A percentile compares a stretch with the other conserved stretches of the same genome.
phyloP scores from a whole-genome alignment of 2,113 vertebrate genomes.

The Ochotona princeps region DNA sequence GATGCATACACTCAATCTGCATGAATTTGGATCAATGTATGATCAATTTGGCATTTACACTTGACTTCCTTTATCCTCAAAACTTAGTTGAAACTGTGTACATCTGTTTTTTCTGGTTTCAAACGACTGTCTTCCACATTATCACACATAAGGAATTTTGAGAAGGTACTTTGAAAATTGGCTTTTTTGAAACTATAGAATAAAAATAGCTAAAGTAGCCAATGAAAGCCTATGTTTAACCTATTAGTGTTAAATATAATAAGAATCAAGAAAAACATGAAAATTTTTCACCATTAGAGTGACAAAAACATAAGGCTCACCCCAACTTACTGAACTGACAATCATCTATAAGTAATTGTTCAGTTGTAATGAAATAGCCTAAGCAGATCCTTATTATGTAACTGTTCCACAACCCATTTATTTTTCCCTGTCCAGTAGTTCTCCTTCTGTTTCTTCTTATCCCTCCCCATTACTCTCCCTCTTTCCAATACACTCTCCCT shows the following conservation, averaged over 20 bases:
- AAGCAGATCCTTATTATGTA: background rate
- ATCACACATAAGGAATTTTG: background rate
- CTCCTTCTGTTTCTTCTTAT: background rate
- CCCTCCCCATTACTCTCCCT: background rate
- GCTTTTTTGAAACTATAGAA: background rate
- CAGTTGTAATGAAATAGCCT: background rate
- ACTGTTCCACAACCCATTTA: background rate
- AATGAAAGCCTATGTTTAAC: background rate
- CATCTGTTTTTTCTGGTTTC: background rate
- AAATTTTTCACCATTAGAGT: background rate
- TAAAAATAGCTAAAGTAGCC: background rate
- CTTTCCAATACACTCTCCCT: too few species aligned
- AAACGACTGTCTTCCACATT: background rate
- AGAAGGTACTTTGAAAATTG: background rate
- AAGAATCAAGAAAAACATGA: background rate
- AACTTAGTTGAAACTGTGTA: background rate
- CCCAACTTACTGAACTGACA: background rate
- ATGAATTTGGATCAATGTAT: background rate
- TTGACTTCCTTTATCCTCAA: conserved; percentile 17
- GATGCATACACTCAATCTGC: background rate
- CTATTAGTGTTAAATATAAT: background rate
- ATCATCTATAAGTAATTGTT: background rate
- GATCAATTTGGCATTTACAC: conserved; percentile 23
- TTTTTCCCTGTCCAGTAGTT: background rate
- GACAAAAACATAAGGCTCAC: background rate